phyloP scores from a whole-genome alignment of 1,140 invertebrate genomes.

The Drosophila navojoa region DNA sequence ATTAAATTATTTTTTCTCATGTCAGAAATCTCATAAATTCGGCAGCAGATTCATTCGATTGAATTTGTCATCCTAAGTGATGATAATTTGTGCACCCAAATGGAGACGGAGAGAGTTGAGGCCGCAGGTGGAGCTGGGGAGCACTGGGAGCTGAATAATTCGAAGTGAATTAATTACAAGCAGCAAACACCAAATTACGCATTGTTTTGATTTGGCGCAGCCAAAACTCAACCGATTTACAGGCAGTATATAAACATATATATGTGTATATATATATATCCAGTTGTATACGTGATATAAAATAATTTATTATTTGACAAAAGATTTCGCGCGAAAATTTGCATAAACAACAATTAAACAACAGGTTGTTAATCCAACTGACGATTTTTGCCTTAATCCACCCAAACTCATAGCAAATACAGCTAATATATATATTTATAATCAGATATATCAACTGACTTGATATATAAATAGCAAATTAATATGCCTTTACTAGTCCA shows the following conservation, averaged over 20 bases:
- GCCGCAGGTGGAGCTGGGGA: background rate
- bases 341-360: slow-evolving; percentile 30
- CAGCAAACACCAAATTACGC: slow-evolving; percentile 77
- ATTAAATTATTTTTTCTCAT: slow-evolving; percentile 23
- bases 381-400: too few species aligned
- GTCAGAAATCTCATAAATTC: slow-evolving; percentile 2
- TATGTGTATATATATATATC: background rate
- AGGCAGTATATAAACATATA: background rate
- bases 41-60: slow-evolving; percentile 16
- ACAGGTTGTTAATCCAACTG: slow-evolving; percentile 16
- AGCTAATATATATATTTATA: too few species aligned
- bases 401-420: too few species aligned
- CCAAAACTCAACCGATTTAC: slow-evolving; percentile 16
- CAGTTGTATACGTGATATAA: background rate
- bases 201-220: slow-evolving; percentile 43
- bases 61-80: slow-evolving; percentile 51
- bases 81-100: slow-evolving; percentile 25
- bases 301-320: slow-evolving; percentile 16
- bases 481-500: too few species aligned
- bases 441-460: too few species aligned
- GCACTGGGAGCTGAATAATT: slow-evolving; percentile 28
- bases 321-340: slow-evolving; percentile 13
- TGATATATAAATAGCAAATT: too few species aligned
- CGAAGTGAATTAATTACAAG: slow-evolving; percentile 68
- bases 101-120: background rate